Evolutionary conservation across 2,888 invertebrate species (phyloP).

Genomic region (Drosophila prolongata): DNA sequence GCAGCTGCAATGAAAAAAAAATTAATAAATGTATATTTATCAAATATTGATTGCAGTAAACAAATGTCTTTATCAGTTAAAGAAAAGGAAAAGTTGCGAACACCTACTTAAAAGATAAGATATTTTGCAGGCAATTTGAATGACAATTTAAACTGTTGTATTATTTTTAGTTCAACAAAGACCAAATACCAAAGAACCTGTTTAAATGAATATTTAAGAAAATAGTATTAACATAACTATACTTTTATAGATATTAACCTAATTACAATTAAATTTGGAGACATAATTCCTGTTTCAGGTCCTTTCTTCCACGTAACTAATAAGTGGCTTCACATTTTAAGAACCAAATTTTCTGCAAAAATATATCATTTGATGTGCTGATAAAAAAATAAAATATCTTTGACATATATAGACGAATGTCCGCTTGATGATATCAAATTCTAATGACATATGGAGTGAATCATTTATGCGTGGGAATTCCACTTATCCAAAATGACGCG

Average conservation of each 20-base stretch:
- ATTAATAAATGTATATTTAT: neutral
- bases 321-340: too few species aligned
- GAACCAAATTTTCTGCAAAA: too few species aligned
- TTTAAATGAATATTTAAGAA: too few species aligned
- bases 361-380: neutral
- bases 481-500: neutral
- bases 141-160: neutral
- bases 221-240: too few species aligned
- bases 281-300: too few species aligned
- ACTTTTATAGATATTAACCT: too few species aligned
- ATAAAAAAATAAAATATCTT: neutral
- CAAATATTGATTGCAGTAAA: conserved; percentile 3
- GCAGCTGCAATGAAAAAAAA: conserved; percentile 43
- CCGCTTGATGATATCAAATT: conserved; percentile 6
- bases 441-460: neutral
- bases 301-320: too few species aligned
- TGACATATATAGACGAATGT: conserved; percentile 16
- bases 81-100: neutral
- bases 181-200: too few species aligned
- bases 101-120: conserved; percentile 3
- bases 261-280: too few species aligned
- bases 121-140: neutral
- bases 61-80: neutral
- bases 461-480: conserved; percentile 5
- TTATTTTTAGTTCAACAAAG: neutral